Evolutionary conservation across 30 jellyfish, hydroid and myxozoan genomes (phyloP).

Genomic region (Turritopsis dohrnii): DNA sequence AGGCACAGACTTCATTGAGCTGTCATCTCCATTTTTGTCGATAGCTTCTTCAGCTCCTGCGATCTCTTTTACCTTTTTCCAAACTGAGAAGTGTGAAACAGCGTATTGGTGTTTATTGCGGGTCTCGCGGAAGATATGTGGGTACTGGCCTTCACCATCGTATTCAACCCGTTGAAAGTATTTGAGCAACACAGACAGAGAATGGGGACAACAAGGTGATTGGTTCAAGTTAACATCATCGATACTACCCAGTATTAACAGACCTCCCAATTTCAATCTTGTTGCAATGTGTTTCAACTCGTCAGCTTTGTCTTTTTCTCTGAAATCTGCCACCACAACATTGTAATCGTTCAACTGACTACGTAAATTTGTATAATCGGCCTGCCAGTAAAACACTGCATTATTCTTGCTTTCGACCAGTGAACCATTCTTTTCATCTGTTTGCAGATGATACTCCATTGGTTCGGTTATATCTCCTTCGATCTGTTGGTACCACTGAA

Average conservation of each 20-base stretch:
- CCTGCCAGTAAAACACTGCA: conserved; percentile 15
- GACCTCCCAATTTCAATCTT: conserved; percentile 19
- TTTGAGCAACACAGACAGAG: conserved; percentile 14
- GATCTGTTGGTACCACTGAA: conserved; percentile 27
- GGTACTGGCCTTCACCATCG: not conserved
- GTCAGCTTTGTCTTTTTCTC: conserved; percentile 11
- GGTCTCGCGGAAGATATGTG: conserved; percentile 27
- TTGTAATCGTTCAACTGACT: conserved; percentile 13
- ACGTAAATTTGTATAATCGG: conserved; percentile 22
- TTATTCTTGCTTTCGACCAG: conserved; percentile 13
- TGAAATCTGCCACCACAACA: conserved; percentile 29
- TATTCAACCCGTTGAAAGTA: not conserved
- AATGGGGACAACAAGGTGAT: not conserved
- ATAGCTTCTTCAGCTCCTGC: not conserved
- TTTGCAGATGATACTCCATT: conserved; percentile 1
- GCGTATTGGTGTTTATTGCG: conserved; percentile 34
- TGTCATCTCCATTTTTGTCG: not conserved
- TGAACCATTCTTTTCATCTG: not conserved
- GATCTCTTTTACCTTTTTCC: conserved; percentile 3
- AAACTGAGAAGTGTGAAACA: conserved; percentile 21
- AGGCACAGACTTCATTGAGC: not conserved
- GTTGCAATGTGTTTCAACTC: conserved; percentile 13
- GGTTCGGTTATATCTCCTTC: conserved; percentile 18
- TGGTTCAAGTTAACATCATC: conserved; percentile 7
- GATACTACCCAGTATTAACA: conserved; percentile 27